Percentiles rank a stretch among this genome's conserved stretches.
phyloP scores from a whole-genome alignment of 2,797 vertebrate species.

The Falco cherrug region DNA sequence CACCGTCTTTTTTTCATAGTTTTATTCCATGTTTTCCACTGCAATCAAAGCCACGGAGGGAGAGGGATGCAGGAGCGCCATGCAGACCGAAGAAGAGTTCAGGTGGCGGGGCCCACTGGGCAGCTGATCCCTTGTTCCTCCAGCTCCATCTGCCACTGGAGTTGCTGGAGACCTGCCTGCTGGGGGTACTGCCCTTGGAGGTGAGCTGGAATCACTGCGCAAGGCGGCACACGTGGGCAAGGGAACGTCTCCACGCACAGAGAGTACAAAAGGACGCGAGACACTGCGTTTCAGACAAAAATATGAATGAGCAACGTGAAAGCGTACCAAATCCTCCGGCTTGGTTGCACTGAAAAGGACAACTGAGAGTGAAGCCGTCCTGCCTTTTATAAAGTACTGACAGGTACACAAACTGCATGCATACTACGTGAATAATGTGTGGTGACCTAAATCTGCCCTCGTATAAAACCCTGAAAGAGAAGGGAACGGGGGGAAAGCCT shows the following conservation, averaged over 20 bases:
- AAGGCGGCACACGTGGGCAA: not conserved
- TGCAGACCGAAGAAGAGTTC: not conserved
- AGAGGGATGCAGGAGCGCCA: fast-evolving
- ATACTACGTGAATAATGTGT: fast-evolving
- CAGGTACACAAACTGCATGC: not conserved
- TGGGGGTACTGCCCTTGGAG: not conserved
- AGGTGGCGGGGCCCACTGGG: not conserved
- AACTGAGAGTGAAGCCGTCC: not conserved
- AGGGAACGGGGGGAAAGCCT: not conserved
- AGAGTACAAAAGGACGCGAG: not conserved
- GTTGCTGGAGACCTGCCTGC: not conserved
- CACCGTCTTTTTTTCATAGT: not conserved
- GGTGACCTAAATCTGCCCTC: not conserved
- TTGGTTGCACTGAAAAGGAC: not conserved
- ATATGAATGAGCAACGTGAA: not conserved
- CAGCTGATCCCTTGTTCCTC: not conserved
- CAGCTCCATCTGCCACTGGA: fast-evolving
- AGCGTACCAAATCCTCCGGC: not conserved
- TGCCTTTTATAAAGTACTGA: not conserved
- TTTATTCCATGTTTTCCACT: not conserved
- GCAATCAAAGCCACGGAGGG: no score
- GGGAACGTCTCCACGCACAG: not conserved
- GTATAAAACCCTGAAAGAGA: not conserved
- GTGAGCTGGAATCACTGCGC: not conserved
- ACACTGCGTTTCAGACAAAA: not conserved